Conservation (phyloP, 2,113 vertebrate species). For the Ploceus nigricollis region DNA sequence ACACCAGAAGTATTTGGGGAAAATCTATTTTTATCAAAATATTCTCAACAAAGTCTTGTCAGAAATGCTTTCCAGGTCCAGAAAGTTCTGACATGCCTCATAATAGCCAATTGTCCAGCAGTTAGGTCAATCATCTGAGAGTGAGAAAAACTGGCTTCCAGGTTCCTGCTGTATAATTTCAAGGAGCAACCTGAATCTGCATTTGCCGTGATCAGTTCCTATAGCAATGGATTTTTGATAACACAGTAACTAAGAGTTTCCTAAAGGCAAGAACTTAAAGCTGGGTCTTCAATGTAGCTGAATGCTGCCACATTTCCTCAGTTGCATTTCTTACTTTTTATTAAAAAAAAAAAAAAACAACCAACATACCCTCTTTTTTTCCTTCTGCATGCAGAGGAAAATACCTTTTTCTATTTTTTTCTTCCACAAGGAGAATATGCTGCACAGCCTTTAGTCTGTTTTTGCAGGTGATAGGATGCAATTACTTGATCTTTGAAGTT, state of each 20-base stretch:
- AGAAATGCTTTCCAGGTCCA: background rate
- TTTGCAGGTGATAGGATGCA: background rate
- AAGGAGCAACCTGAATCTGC: background rate
- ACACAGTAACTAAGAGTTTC: background rate
- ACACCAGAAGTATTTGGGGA: background rate
- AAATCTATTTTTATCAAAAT: background rate
- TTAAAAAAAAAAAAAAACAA: background rate
- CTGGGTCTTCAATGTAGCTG: background rate
- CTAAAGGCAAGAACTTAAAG: background rate
- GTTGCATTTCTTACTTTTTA: background rate
- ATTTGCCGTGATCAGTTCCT: background rate
- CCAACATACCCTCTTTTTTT: background rate
- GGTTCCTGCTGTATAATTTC: background rate
- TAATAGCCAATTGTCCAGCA: background rate
- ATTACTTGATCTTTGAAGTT: background rate
- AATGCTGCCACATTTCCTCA: background rate
- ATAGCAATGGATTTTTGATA: background rate
- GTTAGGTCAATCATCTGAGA: background rate
- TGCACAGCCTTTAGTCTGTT: background rate
- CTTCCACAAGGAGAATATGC: background rate
- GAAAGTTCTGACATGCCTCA: background rate
- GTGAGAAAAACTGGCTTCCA: background rate
- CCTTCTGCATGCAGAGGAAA: background rate
- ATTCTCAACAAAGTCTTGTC: background rate
- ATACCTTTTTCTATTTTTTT: background rate